A percentile compares a stretch with the other conserved stretches of the same genome.
Evolutionary conservation across 2,888 invertebrate genomes (phyloP).

Genomic region (Tipula lateralis): DNA sequence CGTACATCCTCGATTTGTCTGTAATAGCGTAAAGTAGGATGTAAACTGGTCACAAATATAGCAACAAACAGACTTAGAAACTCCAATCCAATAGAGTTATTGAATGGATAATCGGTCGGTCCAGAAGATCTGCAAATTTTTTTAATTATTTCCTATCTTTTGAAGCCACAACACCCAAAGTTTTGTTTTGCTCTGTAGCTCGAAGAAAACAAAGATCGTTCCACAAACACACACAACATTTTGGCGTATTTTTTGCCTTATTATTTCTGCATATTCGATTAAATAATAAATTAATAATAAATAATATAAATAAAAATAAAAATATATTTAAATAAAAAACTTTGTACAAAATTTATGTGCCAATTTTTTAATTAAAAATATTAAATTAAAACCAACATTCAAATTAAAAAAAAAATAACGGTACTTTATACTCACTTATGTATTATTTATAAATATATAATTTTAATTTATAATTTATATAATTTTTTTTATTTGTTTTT

Average conservation of each 20-base stretch:
- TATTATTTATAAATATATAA: conserved; percentile 19
- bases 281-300: background rate
- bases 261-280: background rate
- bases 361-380: conserved; percentile 26
- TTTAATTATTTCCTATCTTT: background rate
- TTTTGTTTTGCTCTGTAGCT: no score
- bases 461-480: background rate
- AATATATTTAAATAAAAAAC: background rate
- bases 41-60: no score
- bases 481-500: background rate
- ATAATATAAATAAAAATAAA: background rate
- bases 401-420: background rate
- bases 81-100: no score
- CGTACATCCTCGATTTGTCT: no score
- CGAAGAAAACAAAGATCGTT: no score
- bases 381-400: background rate
- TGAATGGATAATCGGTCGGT: no score
- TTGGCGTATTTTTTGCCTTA: no score
- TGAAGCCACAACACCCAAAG: no score
- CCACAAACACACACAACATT: no score
- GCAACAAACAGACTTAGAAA: no score
- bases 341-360: conserved; percentile 29
- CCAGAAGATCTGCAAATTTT: no score
- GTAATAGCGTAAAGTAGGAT: no score
- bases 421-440: conserved; percentile 1